Conservation (phyloP, 2,113 vertebrate species). For the Ancistrus triradiatus region DNA sequence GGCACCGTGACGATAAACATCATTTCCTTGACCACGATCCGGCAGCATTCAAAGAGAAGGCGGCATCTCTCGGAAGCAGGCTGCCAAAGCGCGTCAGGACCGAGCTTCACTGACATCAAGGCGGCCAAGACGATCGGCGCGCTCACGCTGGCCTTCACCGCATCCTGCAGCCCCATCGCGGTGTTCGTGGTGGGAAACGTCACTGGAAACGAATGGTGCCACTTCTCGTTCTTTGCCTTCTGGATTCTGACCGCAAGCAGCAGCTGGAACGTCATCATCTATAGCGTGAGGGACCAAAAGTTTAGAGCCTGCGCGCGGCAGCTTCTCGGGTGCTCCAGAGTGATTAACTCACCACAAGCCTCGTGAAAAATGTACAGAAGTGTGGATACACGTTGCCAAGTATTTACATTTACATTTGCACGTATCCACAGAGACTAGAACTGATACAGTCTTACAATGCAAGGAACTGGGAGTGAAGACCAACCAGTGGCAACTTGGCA, state of each 20-base stretch:
- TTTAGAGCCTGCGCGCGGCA: conserved; percentile 67
- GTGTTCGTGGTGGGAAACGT: conserved; percentile 75
- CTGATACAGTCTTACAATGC: too few species aligned
- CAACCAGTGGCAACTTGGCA: too few species aligned
- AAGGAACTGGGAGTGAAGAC: too few species aligned
- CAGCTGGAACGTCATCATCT: conserved; percentile 75
- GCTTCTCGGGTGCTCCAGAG: conserved; percentile 52
- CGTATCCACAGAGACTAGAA: too few species aligned
- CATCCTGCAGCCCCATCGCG: conserved; percentile 71
- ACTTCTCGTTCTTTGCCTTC: conserved; percentile 74
- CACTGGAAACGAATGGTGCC: conserved; percentile 72
- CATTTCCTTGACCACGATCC: conserved; percentile 71
- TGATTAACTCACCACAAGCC: conserved; percentile 34
- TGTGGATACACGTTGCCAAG: too few species aligned
- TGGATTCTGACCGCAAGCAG: conserved; percentile 75
- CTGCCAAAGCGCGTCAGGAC: conserved; percentile 54
- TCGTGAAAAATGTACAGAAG: too few species aligned
- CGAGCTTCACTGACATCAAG: conserved; percentile 73
- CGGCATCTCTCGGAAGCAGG: conserved; percentile 62
- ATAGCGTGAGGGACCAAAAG: conserved; percentile 70
- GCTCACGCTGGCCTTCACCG: conserved; percentile 69
- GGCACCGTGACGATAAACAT: conserved; percentile 69
- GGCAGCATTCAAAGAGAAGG: conserved; percentile 68
- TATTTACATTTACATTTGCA: too few species aligned
- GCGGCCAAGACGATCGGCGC: conserved; percentile 73